phyloP scores from a whole-genome alignment of 2,888 invertebrate species.

The Athetis lepigone region DNA sequence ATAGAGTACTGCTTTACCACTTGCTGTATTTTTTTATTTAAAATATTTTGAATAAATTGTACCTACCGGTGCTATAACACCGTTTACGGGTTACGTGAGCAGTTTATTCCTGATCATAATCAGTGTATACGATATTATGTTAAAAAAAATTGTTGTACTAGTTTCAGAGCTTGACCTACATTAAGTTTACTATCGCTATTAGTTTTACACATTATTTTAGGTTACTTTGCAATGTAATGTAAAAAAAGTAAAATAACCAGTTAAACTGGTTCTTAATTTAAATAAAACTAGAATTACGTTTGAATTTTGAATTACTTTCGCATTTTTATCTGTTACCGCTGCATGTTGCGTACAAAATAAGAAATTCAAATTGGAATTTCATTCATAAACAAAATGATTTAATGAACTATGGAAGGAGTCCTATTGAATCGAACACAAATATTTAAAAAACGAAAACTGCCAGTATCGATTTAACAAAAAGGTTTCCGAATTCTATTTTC shows the following conservation, averaged over 20 bases:
- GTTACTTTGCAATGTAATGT: too few relatives aligned
- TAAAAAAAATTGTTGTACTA: slow-evolving; percentile 27
- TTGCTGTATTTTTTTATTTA: too few relatives aligned
- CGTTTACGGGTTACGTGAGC: not conserved
- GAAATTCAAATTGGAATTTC: slow-evolving; percentile 2
- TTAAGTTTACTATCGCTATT: slow-evolving; percentile 7
- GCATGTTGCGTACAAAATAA: not conserved
- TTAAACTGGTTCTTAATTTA: too few relatives aligned
- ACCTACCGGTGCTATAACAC: not conserved
- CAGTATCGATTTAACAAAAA: slow-evolving; percentile 25
- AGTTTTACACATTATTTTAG: not conserved
- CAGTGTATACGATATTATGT: slow-evolving; percentile 13
- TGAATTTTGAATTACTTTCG: not conserved
- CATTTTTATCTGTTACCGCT: not conserved
- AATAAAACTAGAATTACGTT: not conserved
- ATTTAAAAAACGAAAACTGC: not conserved
- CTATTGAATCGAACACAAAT: not conserved
- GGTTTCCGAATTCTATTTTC: slow-evolving; percentile 17
- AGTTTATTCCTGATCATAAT: slow-evolving; percentile 34
- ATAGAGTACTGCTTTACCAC: too few relatives aligned
- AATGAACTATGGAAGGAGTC: not conserved
- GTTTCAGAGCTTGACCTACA: slow-evolving; percentile 46
- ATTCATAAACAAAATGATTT: not conserved
- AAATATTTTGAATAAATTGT: too few relatives aligned
- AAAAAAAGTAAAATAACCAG: too few relatives aligned